Evolutionary conservation across 53 echinoderm and acorn worm species (phyloP).

Genomic region (Holothuria leucospilota): DNA sequence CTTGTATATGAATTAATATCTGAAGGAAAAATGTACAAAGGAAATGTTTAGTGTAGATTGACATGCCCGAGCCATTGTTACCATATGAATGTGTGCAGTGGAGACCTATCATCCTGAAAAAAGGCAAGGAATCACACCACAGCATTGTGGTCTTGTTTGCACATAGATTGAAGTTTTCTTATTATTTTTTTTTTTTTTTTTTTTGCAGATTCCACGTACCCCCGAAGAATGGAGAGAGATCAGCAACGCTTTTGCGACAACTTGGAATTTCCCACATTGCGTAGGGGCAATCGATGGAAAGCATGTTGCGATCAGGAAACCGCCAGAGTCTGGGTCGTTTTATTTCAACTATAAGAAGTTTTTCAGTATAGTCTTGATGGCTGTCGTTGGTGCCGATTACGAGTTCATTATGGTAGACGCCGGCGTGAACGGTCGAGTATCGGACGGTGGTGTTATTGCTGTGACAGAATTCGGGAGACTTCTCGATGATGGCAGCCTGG

Average conservation of each 20-base stretch:
- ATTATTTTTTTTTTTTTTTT: too few species aligned
- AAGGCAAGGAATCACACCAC: conserved; percentile 21
- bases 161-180: conserved; percentile 22
- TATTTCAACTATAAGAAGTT: conserved; percentile 38
- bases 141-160: conserved; percentile 7
- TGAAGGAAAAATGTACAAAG: too few species aligned
- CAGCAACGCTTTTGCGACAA: too few species aligned
- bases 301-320: conserved; percentile 1
- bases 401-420: conserved; percentile 9
- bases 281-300: conserved; percentile 16
- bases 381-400: conserved; percentile 28
- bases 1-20: too few species aligned
- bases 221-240: neutral
- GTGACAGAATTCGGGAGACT: conserved; percentile 17
- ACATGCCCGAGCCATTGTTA: neutral
- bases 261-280: too few species aligned
- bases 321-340: conserved; percentile 12
- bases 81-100: conserved; percentile 11
- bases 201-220: neutral
- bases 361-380: conserved; percentile 34
- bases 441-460: conserved; percentile 21
- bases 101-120: conserved; percentile 17
- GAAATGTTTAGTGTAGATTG: too few species aligned
- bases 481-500: neutral
- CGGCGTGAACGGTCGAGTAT: conserved; percentile 13